Evolutionary conservation across 2,113 vertebrate species (phyloP).

Genomic region (Nycticryphes semicollaris): DNA sequence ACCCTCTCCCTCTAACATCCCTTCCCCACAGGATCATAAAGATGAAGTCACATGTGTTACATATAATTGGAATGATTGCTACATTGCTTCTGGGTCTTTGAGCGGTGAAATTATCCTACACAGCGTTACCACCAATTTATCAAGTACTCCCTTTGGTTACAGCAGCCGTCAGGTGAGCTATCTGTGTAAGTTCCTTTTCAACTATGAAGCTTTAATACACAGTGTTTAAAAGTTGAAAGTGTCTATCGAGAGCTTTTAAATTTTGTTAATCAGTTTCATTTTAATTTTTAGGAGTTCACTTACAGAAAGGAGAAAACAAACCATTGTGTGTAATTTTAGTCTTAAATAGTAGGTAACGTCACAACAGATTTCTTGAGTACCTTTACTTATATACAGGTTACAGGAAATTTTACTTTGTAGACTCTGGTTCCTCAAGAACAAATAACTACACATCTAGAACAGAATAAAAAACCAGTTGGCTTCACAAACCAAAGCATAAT

Average conservation of each 20-base stretch:
- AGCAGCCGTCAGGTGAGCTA: conserved; percentile 85
- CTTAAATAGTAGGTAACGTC: background rate
- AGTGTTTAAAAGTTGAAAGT: background rate
- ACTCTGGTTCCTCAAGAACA: background rate
- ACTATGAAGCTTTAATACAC: background rate
- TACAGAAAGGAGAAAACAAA: background rate
- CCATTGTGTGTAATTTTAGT: background rate
- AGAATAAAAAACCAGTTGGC: background rate
- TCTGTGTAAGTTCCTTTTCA: background rate
- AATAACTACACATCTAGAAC: background rate
- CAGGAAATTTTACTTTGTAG: background rate
- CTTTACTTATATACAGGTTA: background rate
- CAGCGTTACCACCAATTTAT: conserved; percentile 91
- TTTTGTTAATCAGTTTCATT: background rate
- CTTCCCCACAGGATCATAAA: conserved; percentile 86
- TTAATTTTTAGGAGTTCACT: background rate
- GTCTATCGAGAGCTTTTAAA: background rate
- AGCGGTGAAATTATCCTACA: conserved; percentile 94
- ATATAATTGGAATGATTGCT: conserved; percentile 91
- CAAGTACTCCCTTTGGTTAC: conserved; percentile 90
- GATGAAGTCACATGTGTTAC: conserved; percentile 89
- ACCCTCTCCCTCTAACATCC: background rate
- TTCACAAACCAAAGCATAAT: background rate
- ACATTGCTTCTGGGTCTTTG: conserved; percentile 90
- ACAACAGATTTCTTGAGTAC: background rate